Base-by-base conservation (phyloP, 2,888 invertebrate genomes). In the Leptogaster cylindrica region DNA sequence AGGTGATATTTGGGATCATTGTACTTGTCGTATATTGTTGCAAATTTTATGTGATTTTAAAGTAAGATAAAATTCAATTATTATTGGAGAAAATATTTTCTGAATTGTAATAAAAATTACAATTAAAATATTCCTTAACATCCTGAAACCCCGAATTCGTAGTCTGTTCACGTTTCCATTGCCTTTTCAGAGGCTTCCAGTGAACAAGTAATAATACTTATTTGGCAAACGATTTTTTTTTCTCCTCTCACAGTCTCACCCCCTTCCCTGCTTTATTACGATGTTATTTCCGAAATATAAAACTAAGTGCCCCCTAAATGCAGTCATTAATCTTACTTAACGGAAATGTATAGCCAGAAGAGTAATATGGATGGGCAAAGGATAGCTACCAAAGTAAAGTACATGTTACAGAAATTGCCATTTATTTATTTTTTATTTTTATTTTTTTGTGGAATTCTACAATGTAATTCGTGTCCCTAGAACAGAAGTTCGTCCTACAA, bases 241-340 rank as follows among this genome's bases (percentile, higher is more conserved):
- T 23, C 7, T 3, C 28, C 36, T 23, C 8, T 39, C 18, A 23
- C 55, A n/a, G n/a, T n/a, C n/a, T n/a, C n/a, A n/a, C n/a, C n/a
- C n/a, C n/a, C n/a, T n/a, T n/a, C n/a, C n/a, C n/a, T n/a, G n/a
- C n/a, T n/a, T n/a, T 55, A 55, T 55, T 55, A 36, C 55, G 31
- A 36, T 39, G 39, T 36, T 36, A 55, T 55, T 55, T 36, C 25
- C 36, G 55, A 39, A 55, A 55, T 36, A 55, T 55, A 55, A 55
- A 36, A 39, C 63, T 63, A 63, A 63, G 63, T 46, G 46, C 63
- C 20, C n/a, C 25, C 20, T 63, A 63, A 63, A 63, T 63, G 44
- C 44, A 44, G 44, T 25, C 23, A 63, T 63, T 63, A 63, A 63
- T 63, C 63, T 63, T 63, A 63, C 46, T 63, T 46, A 46, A 44